phyloP scores from a whole-genome alignment of 2,888 invertebrate species.

The Chymomyza procnemis region DNA sequence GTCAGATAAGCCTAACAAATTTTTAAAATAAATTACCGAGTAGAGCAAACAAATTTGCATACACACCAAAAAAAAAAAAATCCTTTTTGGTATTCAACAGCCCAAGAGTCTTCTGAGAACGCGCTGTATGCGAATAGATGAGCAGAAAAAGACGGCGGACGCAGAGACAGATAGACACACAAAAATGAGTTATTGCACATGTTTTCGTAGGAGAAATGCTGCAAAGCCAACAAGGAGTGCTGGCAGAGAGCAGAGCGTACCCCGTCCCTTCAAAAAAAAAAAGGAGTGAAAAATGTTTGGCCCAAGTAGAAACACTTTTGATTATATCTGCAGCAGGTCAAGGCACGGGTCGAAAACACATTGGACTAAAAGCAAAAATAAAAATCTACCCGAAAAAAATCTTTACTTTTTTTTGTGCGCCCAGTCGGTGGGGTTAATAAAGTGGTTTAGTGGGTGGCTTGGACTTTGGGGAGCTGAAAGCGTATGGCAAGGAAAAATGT shows the following conservation, averaged over 20 bases:
- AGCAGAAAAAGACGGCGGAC: neutral
- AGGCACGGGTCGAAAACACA: conserved; percentile 22
- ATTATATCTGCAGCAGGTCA: conserved; percentile 59
- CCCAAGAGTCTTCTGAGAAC: neutral
- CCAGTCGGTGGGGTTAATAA: conserved; percentile 65
- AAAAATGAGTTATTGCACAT: conserved; percentile 69
- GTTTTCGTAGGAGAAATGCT: conserved; percentile 21
- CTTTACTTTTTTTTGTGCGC: conserved; percentile 48
- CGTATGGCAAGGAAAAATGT: conserved; percentile 51
- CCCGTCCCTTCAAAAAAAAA: no score
- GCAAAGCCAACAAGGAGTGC: neutral
- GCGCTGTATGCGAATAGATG: neutral
- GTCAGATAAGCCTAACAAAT: conserved; percentile 71
- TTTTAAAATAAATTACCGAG: conserved; percentile 72
- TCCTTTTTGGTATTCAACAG: neutral
- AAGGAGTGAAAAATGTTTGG: conserved; percentile 24
- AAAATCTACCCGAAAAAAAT: conserved; percentile 25
- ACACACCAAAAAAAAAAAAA: conserved; percentile 49
- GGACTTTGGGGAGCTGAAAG: conserved; percentile 13
- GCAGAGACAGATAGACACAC: conserved; percentile 21
- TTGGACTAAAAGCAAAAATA: neutral
- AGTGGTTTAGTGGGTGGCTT: conserved; percentile 50
- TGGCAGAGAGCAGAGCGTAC: no score
- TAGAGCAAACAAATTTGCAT: conserved; percentile 72
- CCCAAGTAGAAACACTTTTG: conserved; percentile 62